A percentile compares a stretch with the other conserved stretches of the same genome.
phyloP scores from a whole-genome alignment of 2,888 invertebrate species.

The Acanthacorydalis orientalis region DNA sequence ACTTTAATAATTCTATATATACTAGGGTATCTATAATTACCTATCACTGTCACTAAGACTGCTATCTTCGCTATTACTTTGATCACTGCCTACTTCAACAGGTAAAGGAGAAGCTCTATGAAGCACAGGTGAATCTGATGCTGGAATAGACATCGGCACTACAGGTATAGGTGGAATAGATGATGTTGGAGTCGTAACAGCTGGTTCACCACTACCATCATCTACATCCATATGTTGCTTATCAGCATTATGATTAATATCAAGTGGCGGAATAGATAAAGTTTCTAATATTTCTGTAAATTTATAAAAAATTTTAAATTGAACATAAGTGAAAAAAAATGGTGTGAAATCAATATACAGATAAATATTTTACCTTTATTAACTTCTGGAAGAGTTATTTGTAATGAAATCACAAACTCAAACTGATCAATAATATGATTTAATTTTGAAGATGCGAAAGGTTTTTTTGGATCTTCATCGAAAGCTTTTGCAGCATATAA shows the following conservation, averaged over 20 bases:
- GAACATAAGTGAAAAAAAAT: background rate
- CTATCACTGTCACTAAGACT: slow-evolving; percentile 59
- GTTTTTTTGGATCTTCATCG: slow-evolving; percentile 30
- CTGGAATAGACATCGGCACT: background rate
- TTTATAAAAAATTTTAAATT: slow-evolving; percentile 4
- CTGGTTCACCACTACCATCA: slow-evolving; percentile 23
- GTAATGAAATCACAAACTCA: slow-evolving; percentile 42
- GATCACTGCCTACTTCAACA: slow-evolving; percentile 29
- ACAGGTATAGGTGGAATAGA: background rate
- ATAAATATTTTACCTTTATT: slow-evolving; percentile 41
- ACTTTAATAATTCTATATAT: background rate
- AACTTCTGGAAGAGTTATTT: slow-evolving; percentile 42
- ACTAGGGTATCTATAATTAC: slow-evolving; percentile 8
- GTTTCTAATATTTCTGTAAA: slow-evolving; percentile 28
- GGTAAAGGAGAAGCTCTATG: slow-evolving; percentile 18
- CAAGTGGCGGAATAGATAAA: slow-evolving; percentile 33
- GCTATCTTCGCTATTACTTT: slow-evolving; percentile 60
- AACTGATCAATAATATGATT: slow-evolving; percentile 36
- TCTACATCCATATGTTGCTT: slow-evolving; percentile 13
- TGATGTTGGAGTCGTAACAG: background rate
- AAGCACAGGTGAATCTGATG: slow-evolving; percentile 2
- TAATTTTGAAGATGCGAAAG: slow-evolving; percentile 30
- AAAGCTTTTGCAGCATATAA: slow-evolving; percentile 31
- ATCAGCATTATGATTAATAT: slow-evolving; percentile 19
- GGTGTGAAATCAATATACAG: background rate